Base-by-base conservation (phyloP, 2,797 vertebrate genomes). In the Fistularia commersonii region DNA sequence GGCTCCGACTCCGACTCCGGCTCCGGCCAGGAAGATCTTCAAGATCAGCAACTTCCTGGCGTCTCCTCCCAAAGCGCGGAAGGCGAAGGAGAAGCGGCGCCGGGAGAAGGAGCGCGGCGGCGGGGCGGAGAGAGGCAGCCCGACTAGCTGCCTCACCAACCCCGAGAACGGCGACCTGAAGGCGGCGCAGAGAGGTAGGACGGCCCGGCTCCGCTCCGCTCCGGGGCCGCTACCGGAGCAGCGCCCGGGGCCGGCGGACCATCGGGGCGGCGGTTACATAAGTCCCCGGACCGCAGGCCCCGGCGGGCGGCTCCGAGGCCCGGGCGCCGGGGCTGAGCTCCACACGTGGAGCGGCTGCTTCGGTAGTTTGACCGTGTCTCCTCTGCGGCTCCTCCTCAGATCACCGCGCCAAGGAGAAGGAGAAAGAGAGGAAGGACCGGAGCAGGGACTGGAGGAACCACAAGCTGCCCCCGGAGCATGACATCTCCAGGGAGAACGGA, bases 401-500 rank as follows among this genome's bases (percentile, higher is more conserved):
- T 66, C 72, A 82, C 41, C 64, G 48, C 8, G 69, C 50, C 41
- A 87, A 83, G 57, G 83, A 82, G 38, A 86, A 86, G 54, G 95
- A 96, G 77, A 84, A 92, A 59, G 93, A 95, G 69, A 95, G 93
- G 61, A 95, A 93, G 64, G 83, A 87, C 0, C 92, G 85, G 75
- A 91, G 88, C 32, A 94, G 90, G 64, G 91, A 96, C 36, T 96
- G 91, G 89, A 95, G 92, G 81, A 93, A 94, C 64, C 91, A 95
- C 74, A 93, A 90, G 76, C 51, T 91, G 61, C 92, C 82, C 54
- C 78, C 82, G 73, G 81, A 93, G 65, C 93, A 89, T 86, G 95
- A 97, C 80, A 89, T 93, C 57, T 88, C 93, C 50, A 93, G 93
- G 81, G 95, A 97, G 78, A 97, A 98, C 48, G 94, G 95, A 76